phyloP scores from a whole-genome alignment of 2,888 invertebrate species.

The Morpho deidamia region DNA sequence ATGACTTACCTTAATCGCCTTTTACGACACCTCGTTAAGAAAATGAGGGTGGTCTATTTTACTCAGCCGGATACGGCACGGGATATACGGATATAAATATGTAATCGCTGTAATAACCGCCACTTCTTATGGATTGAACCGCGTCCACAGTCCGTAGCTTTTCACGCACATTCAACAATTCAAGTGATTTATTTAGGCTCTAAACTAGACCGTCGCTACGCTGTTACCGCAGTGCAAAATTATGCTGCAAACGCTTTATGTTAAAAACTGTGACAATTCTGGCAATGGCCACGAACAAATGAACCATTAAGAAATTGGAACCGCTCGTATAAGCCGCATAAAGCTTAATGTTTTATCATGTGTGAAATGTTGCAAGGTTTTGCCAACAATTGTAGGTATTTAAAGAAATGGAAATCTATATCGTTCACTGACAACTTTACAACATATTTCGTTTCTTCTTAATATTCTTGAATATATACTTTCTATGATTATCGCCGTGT shows the following conservation, averaged over 20 bases:
- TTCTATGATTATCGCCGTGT: too few relatives aligned
- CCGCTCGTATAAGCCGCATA: conserved; percentile 1
- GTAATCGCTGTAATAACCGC: conserved; percentile 9
- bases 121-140: conserved; percentile 21
- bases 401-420: too few relatives aligned
- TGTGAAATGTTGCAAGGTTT: neutral
- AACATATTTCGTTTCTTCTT: too few relatives aligned
- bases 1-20: too few relatives aligned
- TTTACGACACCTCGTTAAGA: too few relatives aligned
- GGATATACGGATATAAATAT: too few relatives aligned
- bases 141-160: conserved; percentile 37
- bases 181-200: conserved; percentile 65
- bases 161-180: conserved; percentile 76
- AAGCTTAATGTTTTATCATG: neutral
- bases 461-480: too few relatives aligned
- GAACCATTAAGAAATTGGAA: conserved; percentile 25
- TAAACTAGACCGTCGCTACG: conserved; percentile 50
- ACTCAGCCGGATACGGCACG: too few relatives aligned
- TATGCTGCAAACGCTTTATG: conserved; percentile 25
- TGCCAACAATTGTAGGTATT: neutral
- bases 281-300: conserved; percentile 21
- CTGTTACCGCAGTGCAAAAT: conserved; percentile 25
- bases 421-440: too few relatives aligned
- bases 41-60: too few relatives aligned
- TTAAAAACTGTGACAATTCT: conserved; percentile 25